Conservation (phyloP, 2,797 vertebrate species). For the Cossypha caffra region DNA sequence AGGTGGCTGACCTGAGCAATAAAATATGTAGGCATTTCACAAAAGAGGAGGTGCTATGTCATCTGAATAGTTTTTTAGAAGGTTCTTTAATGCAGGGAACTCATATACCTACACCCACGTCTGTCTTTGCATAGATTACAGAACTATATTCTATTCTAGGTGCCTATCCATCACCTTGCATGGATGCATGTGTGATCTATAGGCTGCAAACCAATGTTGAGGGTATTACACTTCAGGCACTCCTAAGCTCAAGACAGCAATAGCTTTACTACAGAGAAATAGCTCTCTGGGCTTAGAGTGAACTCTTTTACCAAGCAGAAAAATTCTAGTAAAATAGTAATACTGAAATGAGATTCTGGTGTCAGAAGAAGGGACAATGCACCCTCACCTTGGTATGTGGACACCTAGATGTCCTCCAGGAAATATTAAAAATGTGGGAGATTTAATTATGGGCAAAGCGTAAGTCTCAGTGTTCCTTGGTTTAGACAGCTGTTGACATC, state of each 20-base stretch:
- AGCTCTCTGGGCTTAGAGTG: background rate
- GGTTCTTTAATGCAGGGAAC: background rate
- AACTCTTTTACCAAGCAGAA: background rate
- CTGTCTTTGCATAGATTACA: background rate
- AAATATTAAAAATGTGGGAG: background rate
- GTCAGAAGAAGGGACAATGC: background rate
- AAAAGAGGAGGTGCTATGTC: background rate
- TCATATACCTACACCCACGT: background rate
- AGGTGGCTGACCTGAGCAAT: background rate
- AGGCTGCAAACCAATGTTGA: background rate
- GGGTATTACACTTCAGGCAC: background rate
- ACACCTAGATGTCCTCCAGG: background rate
- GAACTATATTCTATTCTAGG: background rate
- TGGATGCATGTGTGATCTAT: fast-evolving
- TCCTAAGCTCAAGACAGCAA: background rate
- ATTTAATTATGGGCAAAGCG: background rate
- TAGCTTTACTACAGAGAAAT: background rate
- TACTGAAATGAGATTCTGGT: background rate
- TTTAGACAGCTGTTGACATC: background rate
- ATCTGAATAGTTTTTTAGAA: background rate
- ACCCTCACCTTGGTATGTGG: background rate
- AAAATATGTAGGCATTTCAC: background rate
- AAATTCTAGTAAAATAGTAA: background rate
- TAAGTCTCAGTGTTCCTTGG: background rate
- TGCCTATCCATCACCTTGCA: background rate